phyloP scores from a whole-genome alignment of 2,888 invertebrate species.

The Eupithecia pulchellata region DNA sequence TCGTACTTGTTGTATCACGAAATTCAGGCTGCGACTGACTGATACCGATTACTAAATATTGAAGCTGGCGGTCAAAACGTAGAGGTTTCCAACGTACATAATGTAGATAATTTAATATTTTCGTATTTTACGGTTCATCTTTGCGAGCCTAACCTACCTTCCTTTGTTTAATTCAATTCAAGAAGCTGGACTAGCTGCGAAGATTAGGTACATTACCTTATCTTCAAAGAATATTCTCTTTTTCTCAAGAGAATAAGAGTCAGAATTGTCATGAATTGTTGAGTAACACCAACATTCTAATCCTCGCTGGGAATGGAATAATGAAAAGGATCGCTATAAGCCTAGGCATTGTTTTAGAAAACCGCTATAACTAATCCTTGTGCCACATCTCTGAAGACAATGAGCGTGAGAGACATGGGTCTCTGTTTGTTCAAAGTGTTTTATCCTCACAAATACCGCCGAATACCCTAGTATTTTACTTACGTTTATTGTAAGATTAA shows the following conservation, averaged over 20 bases:
- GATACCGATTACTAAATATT: slow-evolving; percentile 2
- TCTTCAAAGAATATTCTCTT: neutral
- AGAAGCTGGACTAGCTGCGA: neutral
- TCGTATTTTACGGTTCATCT: neutral
- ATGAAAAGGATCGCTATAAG: slow-evolving; percentile 13
- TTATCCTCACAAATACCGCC: neutral
- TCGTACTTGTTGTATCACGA: neutral
- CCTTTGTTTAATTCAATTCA: neutral
- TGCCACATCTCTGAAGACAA: slow-evolving; percentile 25
- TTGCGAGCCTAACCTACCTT: neutral
- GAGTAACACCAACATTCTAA: slow-evolving; percentile 3
- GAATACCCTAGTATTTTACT: neutral
- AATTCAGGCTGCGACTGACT: neutral
- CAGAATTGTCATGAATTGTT: neutral
- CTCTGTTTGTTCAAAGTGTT: slow-evolving; percentile 8
- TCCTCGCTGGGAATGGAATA: slow-evolving; percentile 3
- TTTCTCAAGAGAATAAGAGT: neutral
- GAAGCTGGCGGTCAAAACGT: neutral
- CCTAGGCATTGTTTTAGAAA: slow-evolving; percentile 28
- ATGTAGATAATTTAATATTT: neutral
- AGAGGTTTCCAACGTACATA: neutral
- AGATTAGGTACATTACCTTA: neutral
- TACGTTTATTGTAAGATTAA: neutral
- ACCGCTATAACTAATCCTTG: slow-evolving; percentile 20
- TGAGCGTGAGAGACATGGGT: slow-evolving; percentile 23